A percentile compares a stretch with the other conserved stretches of the same genome.
Evolutionary conservation across 1,140 invertebrate species (phyloP).

Genomic region (Chymomyza costata): DNA sequence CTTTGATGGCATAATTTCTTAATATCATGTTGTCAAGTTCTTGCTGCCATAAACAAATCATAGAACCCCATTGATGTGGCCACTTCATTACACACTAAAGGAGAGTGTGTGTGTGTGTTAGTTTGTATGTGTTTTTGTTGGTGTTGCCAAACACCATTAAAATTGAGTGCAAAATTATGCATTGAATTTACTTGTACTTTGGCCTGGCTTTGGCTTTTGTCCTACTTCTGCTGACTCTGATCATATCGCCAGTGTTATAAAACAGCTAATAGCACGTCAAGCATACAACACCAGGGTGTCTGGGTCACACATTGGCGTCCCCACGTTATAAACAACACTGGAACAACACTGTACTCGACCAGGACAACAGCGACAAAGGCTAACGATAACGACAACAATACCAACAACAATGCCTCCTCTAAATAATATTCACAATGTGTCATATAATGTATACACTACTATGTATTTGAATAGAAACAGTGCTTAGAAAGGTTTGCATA

Average conservation of each 20-base stretch:
- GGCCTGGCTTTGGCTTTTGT: slow-evolving; percentile 10
- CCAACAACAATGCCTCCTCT: slow-evolving; percentile 5
- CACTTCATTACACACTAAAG: slow-evolving; percentile 39
- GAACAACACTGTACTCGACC: too few species aligned
- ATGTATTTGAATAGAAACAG: too few species aligned
- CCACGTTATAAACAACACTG: slow-evolving; percentile 64
- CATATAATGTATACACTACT: too few species aligned
- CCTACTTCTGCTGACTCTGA: slow-evolving; percentile 35
- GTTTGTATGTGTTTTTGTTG: too few species aligned
- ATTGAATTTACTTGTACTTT: slow-evolving; percentile 44
- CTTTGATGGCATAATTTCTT: slow-evolving; percentile 35
- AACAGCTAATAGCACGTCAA: slow-evolving; percentile 56
- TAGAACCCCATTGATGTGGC: slow-evolving; percentile 5
- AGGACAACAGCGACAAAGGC: slow-evolving; percentile 45
- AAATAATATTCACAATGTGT: too few species aligned
- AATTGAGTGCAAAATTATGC: slow-evolving; percentile 73
- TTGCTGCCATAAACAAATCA: background rate
- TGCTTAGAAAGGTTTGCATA: too few species aligned
- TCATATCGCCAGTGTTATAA: slow-evolving; percentile 54
- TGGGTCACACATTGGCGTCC: slow-evolving; percentile 3
- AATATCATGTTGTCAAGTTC: slow-evolving; percentile 39
- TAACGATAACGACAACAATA: slow-evolving; percentile 10
- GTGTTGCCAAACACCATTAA: slow-evolving; percentile 41
- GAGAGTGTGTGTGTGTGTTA: too few species aligned
- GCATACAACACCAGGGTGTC: slow-evolving; percentile 16